These are phyloP conservation scores for Exocentrus adspersus DNA, from an alignment of 2,888 invertebrate species.

Conservation along the genomic window DNA sequence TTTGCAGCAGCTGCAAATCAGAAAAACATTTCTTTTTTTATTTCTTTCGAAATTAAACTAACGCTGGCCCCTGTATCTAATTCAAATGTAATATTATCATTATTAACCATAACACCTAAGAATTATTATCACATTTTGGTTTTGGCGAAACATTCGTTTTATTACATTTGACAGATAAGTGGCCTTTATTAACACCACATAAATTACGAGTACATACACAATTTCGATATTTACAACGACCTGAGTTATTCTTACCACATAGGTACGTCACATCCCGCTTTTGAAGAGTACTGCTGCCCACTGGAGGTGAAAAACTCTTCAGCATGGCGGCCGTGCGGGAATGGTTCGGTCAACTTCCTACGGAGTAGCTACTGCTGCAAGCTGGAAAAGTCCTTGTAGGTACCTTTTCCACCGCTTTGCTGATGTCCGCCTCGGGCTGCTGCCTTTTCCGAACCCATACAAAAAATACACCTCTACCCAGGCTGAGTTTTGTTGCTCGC, in stretches of 20 bases:
- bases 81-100: too few relatives aligned
- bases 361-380: neutral
- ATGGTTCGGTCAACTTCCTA: neutral
- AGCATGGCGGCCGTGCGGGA: neutral
- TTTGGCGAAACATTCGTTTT: too few relatives aligned
- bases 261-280: neutral
- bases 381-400: neutral
- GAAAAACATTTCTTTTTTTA: too few relatives aligned
- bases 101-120: too few relatives aligned
- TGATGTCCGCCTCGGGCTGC: neutral
- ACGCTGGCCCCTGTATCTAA: too few relatives aligned
- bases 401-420: neutral
- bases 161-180: too few relatives aligned
- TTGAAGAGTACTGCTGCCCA: neutral
- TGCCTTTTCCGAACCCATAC: neutral
- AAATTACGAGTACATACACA: neutral
- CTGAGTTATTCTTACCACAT: neutral
- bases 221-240: neutral
- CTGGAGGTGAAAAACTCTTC: neutral
- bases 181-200: neutral
- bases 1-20: too few relatives aligned
- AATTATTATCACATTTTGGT: too few relatives aligned
- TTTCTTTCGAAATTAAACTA: too few relatives aligned
- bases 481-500: constrained; percentile 1
- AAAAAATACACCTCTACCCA: neutral